Evolutionary conservation across 2,888 invertebrate genomes (phyloP), one percentile per base, ranked within the genome.

Genomic region (Dynastes tityus): DNA sequence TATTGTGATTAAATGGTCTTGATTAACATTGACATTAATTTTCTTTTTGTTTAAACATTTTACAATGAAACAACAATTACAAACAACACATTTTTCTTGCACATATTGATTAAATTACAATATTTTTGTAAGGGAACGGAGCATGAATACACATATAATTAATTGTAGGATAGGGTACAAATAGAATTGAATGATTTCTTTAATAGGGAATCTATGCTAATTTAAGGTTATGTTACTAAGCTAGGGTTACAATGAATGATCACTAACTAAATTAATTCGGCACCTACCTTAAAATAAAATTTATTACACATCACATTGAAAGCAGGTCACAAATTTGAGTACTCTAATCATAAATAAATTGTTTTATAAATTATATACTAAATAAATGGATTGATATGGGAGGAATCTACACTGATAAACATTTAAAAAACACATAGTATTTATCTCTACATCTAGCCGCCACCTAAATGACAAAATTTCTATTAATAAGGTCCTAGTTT

Each of bases 361-460:
- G 45, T 45, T 9, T 45, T 45, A 45, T 45, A 55, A 55, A 55
- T 55, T 55, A 55, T 55, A 55, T 45, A 45, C 45, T 45, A 45
- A 45, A 45, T 45, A 45, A 45, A 8, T 45, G 45, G 45, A n/a
- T 55, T 11, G 32, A 37, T 32, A 64, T 64, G 5, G 32, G 13
- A 45, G 67, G 22, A 45, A 40, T 67, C 67, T 67, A 67, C 22
- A 40, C 22, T n/a, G n/a, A 45, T 40, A 45, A 45, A 67, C 45
- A 45, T 67, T 67, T 67, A 64, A 64, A 32, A 64, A 64, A 67
- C 16, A 67, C 37, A 45, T 67, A 67, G 4, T 45, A 40, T 45
- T 13, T 67, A 67, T 27, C 9, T 40, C 67, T 67, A 67, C 40
- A 40, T 55, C 16, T 61, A 45, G 8, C 45, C 61, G 61, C 61